Evolutionary conservation across 2,888 invertebrate species (phyloP), one percentile per base, ranked within the genome.

Genomic region (Octonoba sinensis): DNA sequence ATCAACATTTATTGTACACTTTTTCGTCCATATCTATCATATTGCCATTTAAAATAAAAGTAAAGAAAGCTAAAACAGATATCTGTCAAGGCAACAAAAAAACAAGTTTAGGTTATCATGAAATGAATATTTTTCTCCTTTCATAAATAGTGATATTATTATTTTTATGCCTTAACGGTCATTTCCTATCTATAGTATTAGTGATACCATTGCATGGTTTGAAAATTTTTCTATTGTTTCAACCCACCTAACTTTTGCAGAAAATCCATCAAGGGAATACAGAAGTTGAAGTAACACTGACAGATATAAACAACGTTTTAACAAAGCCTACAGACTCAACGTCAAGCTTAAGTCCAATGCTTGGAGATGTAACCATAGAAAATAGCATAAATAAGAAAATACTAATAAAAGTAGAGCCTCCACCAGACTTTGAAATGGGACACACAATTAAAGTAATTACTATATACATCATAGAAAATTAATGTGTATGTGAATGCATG

Each of bases 291-390:
- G 73, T 81, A 11, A 62, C 79, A 11, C 22, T 81, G 16, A 54
- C 79, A 20, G 79, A 81, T 27, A 49, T 81, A 20, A 67, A 69
- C 46, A 73, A 69, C 3, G 22, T 59, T 3, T 47, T 70, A 3
- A 18, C 64, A 49, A 70, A 70, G 20, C 73, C 57, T 11, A n/a
- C 51, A 49, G 72, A 79, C 54, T 47, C 73, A 0, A 59, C 79
- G 47, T 56, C 79, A n/a, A 59, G 73, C 0, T 47, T 62, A 18
- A 62, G 62, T 20, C 62, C 73, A 13, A 64, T 81, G 46, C 57
- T 81, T 69, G 79, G 79, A 20, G 79, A 81, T 69, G 73, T 81
- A 1, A 81, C 73, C 6, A 60, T 81, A 16, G 79, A 81, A 67
- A 73, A 81, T 62, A 59, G 62, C 36, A 47, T 73, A 18, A 27